phyloP scores from a whole-genome alignment of 2,113 vertebrate genomes.

The Gobius niger region DNA sequence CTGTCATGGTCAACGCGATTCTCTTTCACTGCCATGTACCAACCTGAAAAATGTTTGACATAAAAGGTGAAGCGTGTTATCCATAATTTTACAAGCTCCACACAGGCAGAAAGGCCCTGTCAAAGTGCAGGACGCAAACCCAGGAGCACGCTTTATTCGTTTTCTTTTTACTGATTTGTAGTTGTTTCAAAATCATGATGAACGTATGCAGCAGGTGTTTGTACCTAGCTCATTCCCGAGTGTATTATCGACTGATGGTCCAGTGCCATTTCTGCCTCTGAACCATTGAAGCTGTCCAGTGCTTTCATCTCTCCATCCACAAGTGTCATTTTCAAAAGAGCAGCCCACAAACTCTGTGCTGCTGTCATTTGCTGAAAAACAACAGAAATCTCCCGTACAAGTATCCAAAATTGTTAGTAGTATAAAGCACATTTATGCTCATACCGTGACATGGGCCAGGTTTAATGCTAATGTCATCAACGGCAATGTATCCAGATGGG shows the following conservation, averaged over 20 bases:
- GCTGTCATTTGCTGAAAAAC: conserved; percentile 53
- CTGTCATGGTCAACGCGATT: conserved; percentile 45
- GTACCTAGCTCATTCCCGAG: conserved; percentile 67
- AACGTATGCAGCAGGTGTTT: not conserved
- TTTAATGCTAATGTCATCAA: conserved; percentile 74
- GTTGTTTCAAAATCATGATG: not conserved
- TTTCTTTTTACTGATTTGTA: not conserved
- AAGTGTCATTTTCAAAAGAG: conserved; percentile 71
- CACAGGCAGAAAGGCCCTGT: too few species aligned
- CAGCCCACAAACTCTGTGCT: conserved; percentile 63
- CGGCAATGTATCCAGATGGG: conserved; percentile 63
- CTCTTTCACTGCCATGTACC: conserved; percentile 72
- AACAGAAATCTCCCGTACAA: not conserved
- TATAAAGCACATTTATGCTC: not conserved
- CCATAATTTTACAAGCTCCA: too few species aligned
- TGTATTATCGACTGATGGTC: conserved; percentile 72
- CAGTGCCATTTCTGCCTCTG: conserved; percentile 54
- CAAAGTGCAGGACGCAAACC: too few species aligned
- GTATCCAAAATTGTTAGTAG: not conserved
- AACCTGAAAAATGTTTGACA: conserved; percentile 48
- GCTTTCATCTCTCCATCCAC: conserved; percentile 72
- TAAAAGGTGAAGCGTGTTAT: too few species aligned
- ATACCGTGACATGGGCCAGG: conserved; percentile 70
- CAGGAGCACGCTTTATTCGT: not conserved
- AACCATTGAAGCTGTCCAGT: conserved; percentile 70